Conservation (phyloP, 2,888 invertebrate genomes). For the Leptothorax acervorum region DNA sequence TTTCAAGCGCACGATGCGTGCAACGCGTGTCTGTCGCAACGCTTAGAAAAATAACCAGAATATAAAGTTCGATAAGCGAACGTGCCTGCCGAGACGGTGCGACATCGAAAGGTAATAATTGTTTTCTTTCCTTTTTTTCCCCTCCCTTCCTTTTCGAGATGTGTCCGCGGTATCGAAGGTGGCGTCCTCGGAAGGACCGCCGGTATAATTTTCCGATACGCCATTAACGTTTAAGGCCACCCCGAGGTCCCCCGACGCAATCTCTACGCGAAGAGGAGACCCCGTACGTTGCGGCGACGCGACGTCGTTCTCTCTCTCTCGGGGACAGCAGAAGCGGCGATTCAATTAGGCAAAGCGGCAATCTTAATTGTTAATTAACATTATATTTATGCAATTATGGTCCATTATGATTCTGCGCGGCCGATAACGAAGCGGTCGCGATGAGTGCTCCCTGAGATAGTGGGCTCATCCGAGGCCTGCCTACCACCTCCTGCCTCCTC, state of each 20-base stretch:
- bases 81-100: not conserved
- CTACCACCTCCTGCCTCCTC: constrained; percentile 15
- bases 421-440: constrained; percentile 77
- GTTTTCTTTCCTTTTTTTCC: not conserved
- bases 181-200: constrained; percentile 62
- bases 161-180: constrained; percentile 53
- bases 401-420: constrained; percentile 79
- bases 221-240: constrained; percentile 76
- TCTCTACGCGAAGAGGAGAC: constrained; percentile 41
- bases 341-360: constrained; percentile 83
- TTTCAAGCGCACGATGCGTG: not conserved
- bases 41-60: constrained; percentile 4
- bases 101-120: constrained; percentile 13
- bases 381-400: constrained; percentile 84
- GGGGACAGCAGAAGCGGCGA: constrained; percentile 74
- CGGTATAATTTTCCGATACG: constrained; percentile 82
- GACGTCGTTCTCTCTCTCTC: constrained; percentile 28
- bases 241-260: constrained; percentile 54
- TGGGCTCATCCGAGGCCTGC: constrained; percentile 48
- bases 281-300: constrained; percentile 31
- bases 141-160: not conserved
- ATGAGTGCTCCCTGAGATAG: constrained; percentile 74
- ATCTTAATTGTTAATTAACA: constrained; percentile 84
- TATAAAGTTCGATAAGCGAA: constrained; percentile 26
- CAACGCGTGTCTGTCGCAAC: not conserved